Percentiles rank a stretch among this genome's conserved stretches.
These are phyloP conservation scores for Chloroceryle inda DNA, from an alignment of 2,797 vertebrate species.

Conservation along the genomic window DNA sequence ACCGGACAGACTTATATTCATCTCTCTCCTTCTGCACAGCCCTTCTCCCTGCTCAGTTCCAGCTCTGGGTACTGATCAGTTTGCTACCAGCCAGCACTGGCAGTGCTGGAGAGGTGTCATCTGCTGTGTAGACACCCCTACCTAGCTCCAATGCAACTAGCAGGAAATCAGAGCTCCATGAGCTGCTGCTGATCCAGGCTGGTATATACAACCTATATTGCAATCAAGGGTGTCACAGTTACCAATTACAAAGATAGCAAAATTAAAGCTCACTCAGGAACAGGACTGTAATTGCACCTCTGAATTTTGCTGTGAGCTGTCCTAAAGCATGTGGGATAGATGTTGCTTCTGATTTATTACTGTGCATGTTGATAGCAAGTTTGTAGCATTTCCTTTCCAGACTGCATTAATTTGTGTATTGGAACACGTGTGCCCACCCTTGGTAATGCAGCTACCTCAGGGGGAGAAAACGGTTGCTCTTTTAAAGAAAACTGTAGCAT, in stretches of 20 bases:
- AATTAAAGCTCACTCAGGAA: neutral
- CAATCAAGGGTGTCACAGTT: neutral
- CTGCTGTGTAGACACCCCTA: neutral
- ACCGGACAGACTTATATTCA: fast-evolving
- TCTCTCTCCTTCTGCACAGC: fast-evolving
- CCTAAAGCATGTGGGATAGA: conserved; percentile 4
- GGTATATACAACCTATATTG: neutral
- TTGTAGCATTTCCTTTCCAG: conserved; percentile 21
- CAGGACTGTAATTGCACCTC: neutral
- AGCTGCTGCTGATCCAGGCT: neutral
- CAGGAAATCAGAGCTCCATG: neutral
- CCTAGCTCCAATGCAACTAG: neutral
- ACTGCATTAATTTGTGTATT: neutral
- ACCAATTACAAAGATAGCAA: neutral
- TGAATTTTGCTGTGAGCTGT: neutral
- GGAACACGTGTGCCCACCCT: conserved; percentile 26
- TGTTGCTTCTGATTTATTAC: conserved; percentile 27
- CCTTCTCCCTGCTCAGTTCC: neutral
- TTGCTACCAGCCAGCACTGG: neutral
- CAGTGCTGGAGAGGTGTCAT: neutral
- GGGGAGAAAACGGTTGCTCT: neutral
- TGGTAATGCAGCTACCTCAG: conserved; percentile 1
- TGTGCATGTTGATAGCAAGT: neutral
- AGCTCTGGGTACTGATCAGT: fast-evolving
- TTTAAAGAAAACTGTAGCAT: conserved; percentile 13